phyloP scores from a whole-genome alignment of 2,888 invertebrate genomes.

The Balanococcus diminutus region DNA sequence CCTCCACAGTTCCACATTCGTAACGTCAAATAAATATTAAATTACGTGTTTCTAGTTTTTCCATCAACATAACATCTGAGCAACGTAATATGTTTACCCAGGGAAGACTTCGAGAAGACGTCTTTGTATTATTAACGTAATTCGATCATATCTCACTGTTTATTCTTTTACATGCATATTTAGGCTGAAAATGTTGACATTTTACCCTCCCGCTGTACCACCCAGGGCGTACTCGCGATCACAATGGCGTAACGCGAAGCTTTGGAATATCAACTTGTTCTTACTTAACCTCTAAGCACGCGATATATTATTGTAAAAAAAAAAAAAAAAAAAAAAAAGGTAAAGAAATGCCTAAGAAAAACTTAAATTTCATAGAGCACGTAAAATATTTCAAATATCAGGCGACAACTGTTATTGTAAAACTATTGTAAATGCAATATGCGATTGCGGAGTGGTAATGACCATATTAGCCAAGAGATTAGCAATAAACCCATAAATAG shows the following conservation, averaged over 20 bases:
- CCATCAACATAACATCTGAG: neutral
- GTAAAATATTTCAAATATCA: slow-evolving; percentile 43
- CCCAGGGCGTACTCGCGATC: neutral
- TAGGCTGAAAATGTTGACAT: neutral
- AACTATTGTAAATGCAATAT: slow-evolving; percentile 48
- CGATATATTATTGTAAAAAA: neutral
- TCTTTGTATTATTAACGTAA: neutral
- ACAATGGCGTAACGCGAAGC: neutral
- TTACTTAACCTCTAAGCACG: slow-evolving; percentile 1
- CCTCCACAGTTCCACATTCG: neutral
- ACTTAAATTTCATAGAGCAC: neutral
- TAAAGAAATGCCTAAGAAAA: too few relatives aligned
- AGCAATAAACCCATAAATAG: slow-evolving; percentile 53
- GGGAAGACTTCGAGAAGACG: neutral
- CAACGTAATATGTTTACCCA: neutral
- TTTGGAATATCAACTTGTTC: neutral
- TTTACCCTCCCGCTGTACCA: neutral
- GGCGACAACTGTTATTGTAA: slow-evolving; percentile 28
- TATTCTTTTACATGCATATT: neutral
- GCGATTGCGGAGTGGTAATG: slow-evolving; percentile 50
- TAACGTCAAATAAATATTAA: neutral
- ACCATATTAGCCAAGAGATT: slow-evolving; percentile 48
- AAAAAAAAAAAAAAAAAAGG: slow-evolving; percentile 57
- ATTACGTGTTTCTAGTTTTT: neutral
- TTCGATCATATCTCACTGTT: neutral